Percentiles rank a stretch among this genome's conserved stretches.
Conservation (phyloP, 1,140 invertebrate species). For the Daktulosphaira vitifoliae region DNA sequence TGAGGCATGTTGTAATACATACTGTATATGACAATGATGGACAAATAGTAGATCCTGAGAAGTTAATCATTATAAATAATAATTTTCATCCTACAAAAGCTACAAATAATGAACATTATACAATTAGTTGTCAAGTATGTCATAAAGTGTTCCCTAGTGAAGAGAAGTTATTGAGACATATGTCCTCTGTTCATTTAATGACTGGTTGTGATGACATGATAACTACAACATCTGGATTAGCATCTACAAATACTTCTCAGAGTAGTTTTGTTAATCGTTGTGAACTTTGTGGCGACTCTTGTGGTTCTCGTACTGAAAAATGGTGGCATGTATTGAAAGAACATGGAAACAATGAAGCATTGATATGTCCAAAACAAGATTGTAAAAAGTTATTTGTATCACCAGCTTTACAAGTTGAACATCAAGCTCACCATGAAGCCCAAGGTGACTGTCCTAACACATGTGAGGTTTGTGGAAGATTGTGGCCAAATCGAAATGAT, state of each 20-base stretch:
- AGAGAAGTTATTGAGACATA: conserved; percentile 47
- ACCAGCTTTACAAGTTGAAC: conserved; percentile 45
- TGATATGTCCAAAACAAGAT: conserved; percentile 45
- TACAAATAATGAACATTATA: conserved; percentile 23
- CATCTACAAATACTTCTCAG: conserved; percentile 32
- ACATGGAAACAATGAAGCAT: conserved; percentile 44
- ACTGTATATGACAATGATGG: conserved; percentile 44
- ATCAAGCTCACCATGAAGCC: conserved; percentile 46
- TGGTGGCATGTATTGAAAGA: conserved; percentile 48
- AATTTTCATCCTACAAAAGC: conserved; percentile 29
- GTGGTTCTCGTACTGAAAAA: conserved; percentile 48
- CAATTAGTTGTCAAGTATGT: conserved; percentile 46
- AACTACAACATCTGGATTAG: conserved; percentile 15
- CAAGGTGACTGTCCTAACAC: conserved; percentile 45
- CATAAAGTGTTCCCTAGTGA: conserved; percentile 48
- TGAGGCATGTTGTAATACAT: conserved; percentile 52
- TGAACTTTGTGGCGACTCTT: conserved; percentile 48
- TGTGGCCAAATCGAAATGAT: conserved; percentile 50
- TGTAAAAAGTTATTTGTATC: conserved; percentile 50
- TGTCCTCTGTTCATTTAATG: conserved; percentile 45
- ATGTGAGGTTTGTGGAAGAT: conserved; percentile 47
- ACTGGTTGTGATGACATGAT: conserved; percentile 22
- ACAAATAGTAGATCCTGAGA: conserved; percentile 46
- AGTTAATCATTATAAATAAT: conserved; percentile 48
- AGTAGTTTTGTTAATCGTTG: conserved; percentile 47